These are phyloP conservation scores for Therioaphis trifolii DNA, from an alignment of 2,888 invertebrate genomes.

Conservation along the genomic window DNA sequence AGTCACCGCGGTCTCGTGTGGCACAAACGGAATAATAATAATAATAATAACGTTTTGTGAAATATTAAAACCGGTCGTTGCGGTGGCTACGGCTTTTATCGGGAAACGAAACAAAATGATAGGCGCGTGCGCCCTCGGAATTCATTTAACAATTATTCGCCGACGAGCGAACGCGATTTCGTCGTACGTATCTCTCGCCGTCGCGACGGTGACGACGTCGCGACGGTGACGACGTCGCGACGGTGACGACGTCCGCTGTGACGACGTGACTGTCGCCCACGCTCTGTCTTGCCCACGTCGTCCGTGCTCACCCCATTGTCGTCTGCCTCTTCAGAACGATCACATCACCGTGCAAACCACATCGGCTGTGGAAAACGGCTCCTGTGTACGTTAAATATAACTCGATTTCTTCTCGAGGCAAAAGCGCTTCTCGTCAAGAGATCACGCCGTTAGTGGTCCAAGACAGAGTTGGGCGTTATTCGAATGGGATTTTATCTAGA, in stretches of 20 bases:
- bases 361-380: too few relatives aligned
- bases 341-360: background rate
- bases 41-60: too few relatives aligned
- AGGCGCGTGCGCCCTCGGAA: background rate
- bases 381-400: too few relatives aligned
- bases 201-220: too few relatives aligned
- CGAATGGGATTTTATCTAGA: too few relatives aligned
- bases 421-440: background rate
- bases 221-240: too few relatives aligned
- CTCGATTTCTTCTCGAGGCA: background rate
- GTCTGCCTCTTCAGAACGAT: background rate
- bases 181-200: background rate
- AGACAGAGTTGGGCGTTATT: too few relatives aligned
- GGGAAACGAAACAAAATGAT: background rate
- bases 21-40: too few relatives aligned
- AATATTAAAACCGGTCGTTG: background rate
- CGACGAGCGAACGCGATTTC: background rate
- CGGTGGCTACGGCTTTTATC: background rate
- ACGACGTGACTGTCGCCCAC: background rate
- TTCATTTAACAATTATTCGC: background rate
- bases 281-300: background rate
- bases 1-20: too few relatives aligned
- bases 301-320: background rate
- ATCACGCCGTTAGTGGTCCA: too few relatives aligned
- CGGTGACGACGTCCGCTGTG: too few relatives aligned